Base-by-base conservation (phyloP, 2,888 invertebrate genomes). In the Proisotoma minuta region DNA sequence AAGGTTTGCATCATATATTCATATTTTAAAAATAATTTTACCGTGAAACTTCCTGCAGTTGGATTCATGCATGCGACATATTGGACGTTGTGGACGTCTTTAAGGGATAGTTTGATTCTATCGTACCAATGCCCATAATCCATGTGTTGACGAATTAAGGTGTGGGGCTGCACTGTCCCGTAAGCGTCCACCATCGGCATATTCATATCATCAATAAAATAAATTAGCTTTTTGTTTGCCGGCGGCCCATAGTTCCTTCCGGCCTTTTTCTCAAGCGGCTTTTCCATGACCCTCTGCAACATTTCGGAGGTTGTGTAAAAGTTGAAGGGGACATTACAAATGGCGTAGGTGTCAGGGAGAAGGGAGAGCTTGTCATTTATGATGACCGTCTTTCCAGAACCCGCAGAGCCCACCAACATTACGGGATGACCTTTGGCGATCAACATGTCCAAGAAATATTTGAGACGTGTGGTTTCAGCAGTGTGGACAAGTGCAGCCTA, bases 81-180 rank as follows among this genome's bases (percentile, higher is more conserved):
- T 77, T 97, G 97, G 62, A 95, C 95, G 76, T 95, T 96, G 77
- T 94, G 93, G 65, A 97, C 93, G 68, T 97, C 96, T 79, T 97
- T 97, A 12, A 96, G 78, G 0, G 88, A 83, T 23, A 97, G 80
- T 76, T 91, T 91, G 47, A 87, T 87, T 39, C 97, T 83, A 76
- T 97, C 96, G 77, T 96, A 97, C 96, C 97, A 97, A 78, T 97
- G 96, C 54, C 87, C 87, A 76, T 97, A 97, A 78, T 97, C 97
- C 75, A 97, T 81, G 80, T 96, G 95, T 76, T 97, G 97, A 1
- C 96, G 83, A 71, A 97, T 95, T 59, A 97, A 80, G 0, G 96
- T 97, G 76, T 97, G 96, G 0, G 97, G 96, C 77, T 95, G 95
- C 0, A 96, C 96, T 0, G 97, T 97, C 8, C 94, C 95, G 75